These are phyloP conservation scores for Pachyrhynchus sulphureomaculatus DNA, from an alignment of 1,140 invertebrate genomes.

Conservation along the genomic window DNA sequence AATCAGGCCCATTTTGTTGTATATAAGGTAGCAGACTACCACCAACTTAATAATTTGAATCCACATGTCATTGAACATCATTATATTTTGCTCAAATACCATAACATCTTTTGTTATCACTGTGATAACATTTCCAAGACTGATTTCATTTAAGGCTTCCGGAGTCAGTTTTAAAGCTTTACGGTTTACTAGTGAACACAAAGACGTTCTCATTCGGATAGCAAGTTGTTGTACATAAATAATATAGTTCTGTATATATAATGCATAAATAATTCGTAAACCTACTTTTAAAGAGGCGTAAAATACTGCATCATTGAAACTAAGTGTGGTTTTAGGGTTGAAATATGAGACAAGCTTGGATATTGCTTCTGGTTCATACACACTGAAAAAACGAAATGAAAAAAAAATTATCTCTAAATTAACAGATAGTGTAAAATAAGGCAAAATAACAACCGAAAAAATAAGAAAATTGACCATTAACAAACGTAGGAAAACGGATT, in stretches of 20 bases:
- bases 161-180: conserved; percentile 72
- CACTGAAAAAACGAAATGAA: conserved; percentile 33
- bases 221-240: conserved; percentile 70
- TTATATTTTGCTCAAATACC: conserved; percentile 66
- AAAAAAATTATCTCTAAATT: no score
- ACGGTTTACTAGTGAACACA: conserved; percentile 78
- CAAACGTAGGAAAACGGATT: no score
- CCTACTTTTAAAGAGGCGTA: conserved; percentile 32
- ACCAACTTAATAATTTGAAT: conserved; percentile 77
- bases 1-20: conserved; percentile 67
- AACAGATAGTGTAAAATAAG: no score
- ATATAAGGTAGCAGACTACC: conserved; percentile 76
- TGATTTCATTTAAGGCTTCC: conserved; percentile 72
- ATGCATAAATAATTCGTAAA: conserved; percentile 19
- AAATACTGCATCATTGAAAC: conserved; percentile 33
- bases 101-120: conserved; percentile 87
- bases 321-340: conserved; percentile 31
- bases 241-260: conserved; percentile 69
- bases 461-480: no score
- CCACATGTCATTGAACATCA: conserved; percentile 75
- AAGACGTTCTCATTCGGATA: conserved; percentile 76
- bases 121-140: conserved; percentile 82
- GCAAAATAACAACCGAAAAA: no score
- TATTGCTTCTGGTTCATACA: conserved; percentile 31
- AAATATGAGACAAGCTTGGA: conserved; percentile 42